Evolutionary conservation across 2,797 vertebrate genomes (phyloP).

Genomic region (Podarcis siculus): DNA sequence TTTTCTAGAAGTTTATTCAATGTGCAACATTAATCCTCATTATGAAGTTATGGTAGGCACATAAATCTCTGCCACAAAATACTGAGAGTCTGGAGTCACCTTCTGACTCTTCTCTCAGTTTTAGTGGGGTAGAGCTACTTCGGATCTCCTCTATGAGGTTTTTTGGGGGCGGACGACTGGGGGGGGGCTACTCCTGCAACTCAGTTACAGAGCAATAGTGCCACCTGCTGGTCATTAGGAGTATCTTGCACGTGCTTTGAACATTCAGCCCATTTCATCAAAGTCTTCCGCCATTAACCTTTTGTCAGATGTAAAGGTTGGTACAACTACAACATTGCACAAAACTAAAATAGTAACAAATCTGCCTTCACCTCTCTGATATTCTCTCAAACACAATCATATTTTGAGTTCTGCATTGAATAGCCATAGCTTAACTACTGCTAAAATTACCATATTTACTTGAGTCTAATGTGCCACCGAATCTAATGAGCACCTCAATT

Average conservation of each 20-base stretch:
- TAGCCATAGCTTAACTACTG: neutral
- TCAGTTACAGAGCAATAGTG: neutral
- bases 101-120: neutral
- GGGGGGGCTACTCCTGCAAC: neutral
- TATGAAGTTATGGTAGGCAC: too few relatives aligned
- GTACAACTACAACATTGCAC: neutral
- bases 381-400: neutral
- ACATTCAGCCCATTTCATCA: neutral
- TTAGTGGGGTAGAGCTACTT: neutral
- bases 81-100: neutral
- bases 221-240: conserved; percentile 5
- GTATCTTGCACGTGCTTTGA: neutral
- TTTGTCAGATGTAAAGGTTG: neutral
- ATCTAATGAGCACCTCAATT: too few relatives aligned
- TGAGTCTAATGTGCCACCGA: too few relatives aligned
- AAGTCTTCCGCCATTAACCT: neutral
- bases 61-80: too few relatives aligned
- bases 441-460: neutral
- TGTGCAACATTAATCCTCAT: too few relatives aligned
- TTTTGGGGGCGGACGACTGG: too few relatives aligned
- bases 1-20: too few relatives aligned
- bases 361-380: neutral
- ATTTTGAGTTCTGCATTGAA: neutral
- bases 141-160: neutral
- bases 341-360: neutral